Evolutionary conservation across 1,140 invertebrate species (phyloP).

Genomic region (Sipha flava): DNA sequence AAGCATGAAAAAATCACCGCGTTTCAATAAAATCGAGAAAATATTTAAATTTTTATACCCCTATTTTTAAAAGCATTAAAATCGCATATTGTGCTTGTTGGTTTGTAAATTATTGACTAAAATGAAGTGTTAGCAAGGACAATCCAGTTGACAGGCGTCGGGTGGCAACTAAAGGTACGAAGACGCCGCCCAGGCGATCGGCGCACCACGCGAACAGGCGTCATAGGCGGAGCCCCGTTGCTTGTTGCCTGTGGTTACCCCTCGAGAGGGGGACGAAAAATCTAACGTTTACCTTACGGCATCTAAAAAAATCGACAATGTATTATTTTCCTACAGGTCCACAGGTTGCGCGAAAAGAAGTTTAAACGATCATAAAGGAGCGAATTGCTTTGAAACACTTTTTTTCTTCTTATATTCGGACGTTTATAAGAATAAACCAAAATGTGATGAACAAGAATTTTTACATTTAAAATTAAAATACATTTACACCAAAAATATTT

Average conservation of each 20-base stretch:
- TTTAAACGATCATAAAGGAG: background rate
- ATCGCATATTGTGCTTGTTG: background rate
- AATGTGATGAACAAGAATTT: too few species aligned
- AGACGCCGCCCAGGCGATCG: background rate
- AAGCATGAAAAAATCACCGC: background rate
- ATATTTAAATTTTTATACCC: background rate
- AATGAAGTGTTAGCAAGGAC: background rate
- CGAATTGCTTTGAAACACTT: background rate
- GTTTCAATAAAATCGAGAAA: background rate
- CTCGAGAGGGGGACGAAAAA: too few species aligned
- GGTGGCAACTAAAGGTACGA: constrained; percentile 2
- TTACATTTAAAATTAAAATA: too few species aligned
- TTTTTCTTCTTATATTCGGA: too few species aligned
- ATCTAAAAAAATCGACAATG: background rate
- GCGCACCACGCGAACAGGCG: background rate
- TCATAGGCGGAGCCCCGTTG: constrained; percentile 9
- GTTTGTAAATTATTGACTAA: background rate
- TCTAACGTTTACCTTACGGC: background rate
- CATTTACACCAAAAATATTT: too few species aligned
- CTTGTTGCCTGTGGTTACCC: background rate
- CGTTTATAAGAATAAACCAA: too few species aligned
- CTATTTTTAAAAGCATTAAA: background rate
- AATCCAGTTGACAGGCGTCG: constrained; percentile 15
- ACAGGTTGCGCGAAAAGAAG: background rate
- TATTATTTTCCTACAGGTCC: background rate